phyloP scores from a whole-genome alignment of 2,797 vertebrate genomes.

The Silurus aristotelis region DNA sequence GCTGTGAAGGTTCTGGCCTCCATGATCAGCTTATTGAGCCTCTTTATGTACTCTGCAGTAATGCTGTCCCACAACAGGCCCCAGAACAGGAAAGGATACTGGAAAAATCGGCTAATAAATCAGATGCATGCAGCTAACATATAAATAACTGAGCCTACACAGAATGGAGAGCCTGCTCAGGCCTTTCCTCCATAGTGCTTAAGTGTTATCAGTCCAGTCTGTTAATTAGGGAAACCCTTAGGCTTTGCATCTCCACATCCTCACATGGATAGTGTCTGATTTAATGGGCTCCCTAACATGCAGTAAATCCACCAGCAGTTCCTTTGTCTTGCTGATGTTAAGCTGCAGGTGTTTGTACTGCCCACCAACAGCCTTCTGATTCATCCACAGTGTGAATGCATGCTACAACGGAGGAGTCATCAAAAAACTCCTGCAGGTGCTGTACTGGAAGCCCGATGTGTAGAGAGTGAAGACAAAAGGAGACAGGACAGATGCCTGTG shows the following conservation, averaged over 20 bases:
- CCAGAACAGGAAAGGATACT: constrained; percentile 20
- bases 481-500: constrained; percentile 19
- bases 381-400: constrained; percentile 29
- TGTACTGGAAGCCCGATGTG: constrained; percentile 8
- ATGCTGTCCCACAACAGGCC: neutral
- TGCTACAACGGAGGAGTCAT: constrained; percentile 18
- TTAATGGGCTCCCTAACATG: constrained; percentile 11
- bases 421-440: constrained; percentile 24
- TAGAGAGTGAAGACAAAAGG: neutral
- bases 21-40: neutral
- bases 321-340: constrained; percentile 29
- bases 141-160: constrained; percentile 1
- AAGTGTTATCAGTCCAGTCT: constrained; percentile 21
- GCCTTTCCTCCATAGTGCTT: neutral
- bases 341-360: constrained; percentile 18
- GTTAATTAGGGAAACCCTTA: constrained; percentile 17
- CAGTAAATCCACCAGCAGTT: constrained; percentile 15
- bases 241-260: constrained; percentile 12
- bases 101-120: constrained; percentile 20
- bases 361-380: constrained; percentile 23
- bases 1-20: neutral
- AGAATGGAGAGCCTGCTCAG: constrained; percentile 19
- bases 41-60: neutral
- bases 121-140: neutral
- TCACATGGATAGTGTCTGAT: constrained; percentile 28